phyloP scores from a whole-genome alignment of 2,113 vertebrate species.

The Pterophyllum scalare region DNA sequence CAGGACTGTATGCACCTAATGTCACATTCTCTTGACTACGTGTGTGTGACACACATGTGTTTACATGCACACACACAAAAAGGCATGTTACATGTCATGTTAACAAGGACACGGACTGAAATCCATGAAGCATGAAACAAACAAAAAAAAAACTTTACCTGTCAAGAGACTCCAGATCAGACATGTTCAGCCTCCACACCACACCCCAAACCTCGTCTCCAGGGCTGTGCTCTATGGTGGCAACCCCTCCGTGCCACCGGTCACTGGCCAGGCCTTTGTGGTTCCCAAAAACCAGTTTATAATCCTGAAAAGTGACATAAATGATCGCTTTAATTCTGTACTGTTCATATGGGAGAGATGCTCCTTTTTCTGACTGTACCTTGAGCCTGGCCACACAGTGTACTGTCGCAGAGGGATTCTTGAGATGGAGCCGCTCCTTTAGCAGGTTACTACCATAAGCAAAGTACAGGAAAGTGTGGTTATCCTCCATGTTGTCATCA shows the following conservation, averaged over 20 bases:
- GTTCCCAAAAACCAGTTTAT: conserved; percentile 90
- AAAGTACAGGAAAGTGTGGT: conserved; percentile 78
- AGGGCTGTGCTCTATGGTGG: conserved; percentile 87
- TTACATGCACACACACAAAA: background rate
- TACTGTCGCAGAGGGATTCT: conserved; percentile 75
- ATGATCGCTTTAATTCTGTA: background rate
- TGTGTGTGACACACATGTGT: background rate
- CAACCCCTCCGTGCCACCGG: conserved; percentile 90
- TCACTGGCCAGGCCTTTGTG: conserved; percentile 83
- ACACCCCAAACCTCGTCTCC: conserved; percentile 93
- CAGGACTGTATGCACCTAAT: conserved; percentile 84
- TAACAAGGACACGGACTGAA: background rate
- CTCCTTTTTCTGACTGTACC: conserved; percentile 35
- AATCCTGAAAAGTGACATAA: conserved; percentile 80
- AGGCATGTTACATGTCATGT: background rate
- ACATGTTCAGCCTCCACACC: conserved; percentile 88
- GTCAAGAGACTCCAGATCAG: conserved; percentile 85
- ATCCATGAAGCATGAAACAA: background rate
- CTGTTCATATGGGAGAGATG: background rate
- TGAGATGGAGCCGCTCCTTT: conserved; percentile 78
- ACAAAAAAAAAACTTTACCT: conserved; percentile 70
- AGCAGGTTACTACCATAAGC: conserved; percentile 81
- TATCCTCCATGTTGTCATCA: conserved; percentile 43
- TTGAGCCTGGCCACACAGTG: conserved; percentile 74
- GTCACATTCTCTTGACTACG: conserved; percentile 89